phyloP scores from a whole-genome alignment of 1,140 invertebrate species.

The Manduca sexta region DNA sequence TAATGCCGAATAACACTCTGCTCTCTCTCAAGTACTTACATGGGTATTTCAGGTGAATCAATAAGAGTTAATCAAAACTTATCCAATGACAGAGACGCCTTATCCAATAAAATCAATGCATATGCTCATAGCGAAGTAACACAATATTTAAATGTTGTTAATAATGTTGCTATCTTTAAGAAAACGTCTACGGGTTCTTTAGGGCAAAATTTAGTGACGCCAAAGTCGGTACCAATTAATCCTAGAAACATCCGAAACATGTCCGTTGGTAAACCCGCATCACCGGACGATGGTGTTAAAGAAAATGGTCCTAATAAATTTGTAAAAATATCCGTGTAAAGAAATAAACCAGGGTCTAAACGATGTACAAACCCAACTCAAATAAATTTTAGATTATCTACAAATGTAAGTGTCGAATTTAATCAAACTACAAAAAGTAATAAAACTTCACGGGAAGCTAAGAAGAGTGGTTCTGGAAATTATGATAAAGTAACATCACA shows the following conservation, averaged over 20 bases:
- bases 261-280: constrained; percentile 28
- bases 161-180: constrained; percentile 28
- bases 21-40: no score
- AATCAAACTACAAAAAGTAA: neutral
- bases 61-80: no score
- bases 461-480: neutral
- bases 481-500: constrained; percentile 4
- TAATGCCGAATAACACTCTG: no score
- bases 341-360: no score
- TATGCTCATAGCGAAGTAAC: no score
- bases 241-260: constrained; percentile 40
- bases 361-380: neutral
- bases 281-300: neutral
- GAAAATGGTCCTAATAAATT: no score
- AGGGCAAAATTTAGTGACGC: constrained; percentile 27
- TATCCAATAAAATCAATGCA: no score
- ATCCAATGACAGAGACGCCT: no score
- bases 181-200: constrained; percentile 32
- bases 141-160: neutral
- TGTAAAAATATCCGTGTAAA: no score
- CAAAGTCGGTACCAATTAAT: constrained; percentile 23
- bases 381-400: neutral
- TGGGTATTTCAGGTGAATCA: no score
- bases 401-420: neutral
- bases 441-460: neutral